phyloP scores from a whole-genome alignment of 1,140 invertebrate genomes.

The Choristoneura fumiferana region DNA sequence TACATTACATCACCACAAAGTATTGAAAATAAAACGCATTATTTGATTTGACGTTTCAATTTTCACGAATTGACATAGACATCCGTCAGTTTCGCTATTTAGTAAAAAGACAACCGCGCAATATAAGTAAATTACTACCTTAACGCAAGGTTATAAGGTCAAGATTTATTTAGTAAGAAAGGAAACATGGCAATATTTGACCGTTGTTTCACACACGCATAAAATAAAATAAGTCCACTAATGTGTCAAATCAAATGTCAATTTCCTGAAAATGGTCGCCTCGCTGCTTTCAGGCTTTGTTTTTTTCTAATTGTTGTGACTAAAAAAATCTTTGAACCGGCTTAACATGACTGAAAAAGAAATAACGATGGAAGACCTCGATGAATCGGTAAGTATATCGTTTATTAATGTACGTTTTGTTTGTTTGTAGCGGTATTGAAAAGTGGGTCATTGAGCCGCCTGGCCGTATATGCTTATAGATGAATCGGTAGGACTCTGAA shows the following conservation, averaged over 20 bases:
- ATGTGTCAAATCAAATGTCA: no score
- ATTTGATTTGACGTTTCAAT: conserved; percentile 17
- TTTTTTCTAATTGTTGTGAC: conserved; percentile 21
- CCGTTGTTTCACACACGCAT: neutral
- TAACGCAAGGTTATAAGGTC: no score
- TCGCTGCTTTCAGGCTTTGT: neutral
- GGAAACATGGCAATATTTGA: no score
- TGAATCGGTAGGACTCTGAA: conserved; percentile 24
- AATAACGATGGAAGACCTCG: conserved; percentile 55
- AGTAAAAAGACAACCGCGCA: no score
- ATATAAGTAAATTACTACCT: no score
- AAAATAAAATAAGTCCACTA: neutral
- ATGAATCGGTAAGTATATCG: conserved; percentile 49
- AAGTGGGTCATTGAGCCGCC: conserved; percentile 58
- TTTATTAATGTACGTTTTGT: conserved; percentile 16
- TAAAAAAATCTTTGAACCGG: conserved; percentile 31
- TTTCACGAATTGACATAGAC: neutral
- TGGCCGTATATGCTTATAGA: conserved; percentile 22
- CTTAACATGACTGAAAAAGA: conserved; percentile 56
- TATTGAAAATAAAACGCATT: conserved; percentile 6
- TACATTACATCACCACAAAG: no score
- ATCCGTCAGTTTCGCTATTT: no score
- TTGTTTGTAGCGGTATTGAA: conserved; percentile 19
- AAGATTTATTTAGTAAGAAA: no score
- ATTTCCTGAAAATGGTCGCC: conserved; percentile 16